phyloP scores from a whole-genome alignment of 2,113 vertebrate species.

The Daboia siamensis region DNA sequence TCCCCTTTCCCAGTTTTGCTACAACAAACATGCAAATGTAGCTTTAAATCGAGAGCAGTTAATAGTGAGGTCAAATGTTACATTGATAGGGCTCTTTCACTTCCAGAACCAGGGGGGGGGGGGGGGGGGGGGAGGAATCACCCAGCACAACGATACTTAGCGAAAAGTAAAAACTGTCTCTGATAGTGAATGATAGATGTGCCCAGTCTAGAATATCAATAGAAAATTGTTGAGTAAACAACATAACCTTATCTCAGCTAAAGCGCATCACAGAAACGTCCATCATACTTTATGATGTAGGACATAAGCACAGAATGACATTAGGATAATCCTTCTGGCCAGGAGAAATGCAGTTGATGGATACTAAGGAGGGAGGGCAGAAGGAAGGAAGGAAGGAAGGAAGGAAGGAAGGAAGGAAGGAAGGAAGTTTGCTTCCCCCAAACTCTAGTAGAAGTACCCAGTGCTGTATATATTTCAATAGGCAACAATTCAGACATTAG shows the following conservation, averaged over 20 bases:
- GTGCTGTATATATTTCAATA: neutral
- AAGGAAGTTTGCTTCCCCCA: too few relatives aligned
- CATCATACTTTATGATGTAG: neutral
- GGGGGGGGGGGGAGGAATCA: neutral
- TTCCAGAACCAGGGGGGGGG: neutral
- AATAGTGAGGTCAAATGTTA: neutral
- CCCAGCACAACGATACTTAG: neutral
- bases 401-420: too few relatives aligned
- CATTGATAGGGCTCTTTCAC: neutral
- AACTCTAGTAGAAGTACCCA: neutral
- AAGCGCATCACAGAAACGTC: neutral
- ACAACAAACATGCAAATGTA: neutral
- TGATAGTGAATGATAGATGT: neutral
- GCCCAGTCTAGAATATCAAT: neutral
- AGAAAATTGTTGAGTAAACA: neutral
- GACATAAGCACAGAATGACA: neutral
- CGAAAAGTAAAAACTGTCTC: neutral
- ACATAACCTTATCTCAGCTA: neutral
- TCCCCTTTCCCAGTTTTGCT: neutral
- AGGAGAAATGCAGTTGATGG: neutral
- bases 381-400: too few relatives aligned
- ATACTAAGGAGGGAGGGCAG: neutral
- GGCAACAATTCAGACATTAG: neutral
- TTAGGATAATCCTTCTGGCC: neutral
- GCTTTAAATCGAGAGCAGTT: neutral